Conservation (phyloP, 2,113 vertebrate genomes). For the Hydrolagus affinis region DNA sequence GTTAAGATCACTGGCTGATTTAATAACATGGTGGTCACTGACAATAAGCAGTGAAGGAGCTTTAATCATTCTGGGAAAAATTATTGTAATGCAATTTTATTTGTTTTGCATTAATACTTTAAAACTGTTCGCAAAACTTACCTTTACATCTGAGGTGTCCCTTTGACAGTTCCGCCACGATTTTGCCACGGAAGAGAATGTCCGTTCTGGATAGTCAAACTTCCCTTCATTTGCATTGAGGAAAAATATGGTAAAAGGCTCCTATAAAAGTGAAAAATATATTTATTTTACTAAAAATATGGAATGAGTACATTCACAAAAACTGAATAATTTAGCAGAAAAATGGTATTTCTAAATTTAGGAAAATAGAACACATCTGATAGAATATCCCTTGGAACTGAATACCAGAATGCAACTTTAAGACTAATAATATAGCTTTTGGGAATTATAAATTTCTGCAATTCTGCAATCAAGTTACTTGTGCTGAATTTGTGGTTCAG, state of each 20-base stretch:
- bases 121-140: slow-evolving; percentile 44
- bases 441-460: background rate
- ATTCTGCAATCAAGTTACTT: background rate
- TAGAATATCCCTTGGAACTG: too few relatives aligned
- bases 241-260: slow-evolving; percentile 92
- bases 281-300: background rate
- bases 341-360: background rate
- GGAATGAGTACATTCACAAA: background rate
- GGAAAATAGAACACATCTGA: background rate
- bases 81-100: too few relatives aligned
- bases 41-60: too few relatives aligned
- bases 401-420: background rate
- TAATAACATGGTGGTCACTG: too few relatives aligned
- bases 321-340: background rate
- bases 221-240: slow-evolving; percentile 79
- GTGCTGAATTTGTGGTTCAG: background rate
- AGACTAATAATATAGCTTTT: background rate
- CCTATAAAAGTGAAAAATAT: slow-evolving; percentile 54
- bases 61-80: too few relatives aligned
- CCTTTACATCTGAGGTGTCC: slow-evolving; percentile 91
- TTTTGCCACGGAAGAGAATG: slow-evolving; percentile 77
- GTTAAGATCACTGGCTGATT: background rate
- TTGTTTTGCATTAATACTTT: background rate
- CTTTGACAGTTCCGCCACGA: slow-evolving; percentile 95
- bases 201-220: slow-evolving; percentile 87